Conservation (phyloP, 2,797 vertebrate species). For the Paguma larvata region DNA sequence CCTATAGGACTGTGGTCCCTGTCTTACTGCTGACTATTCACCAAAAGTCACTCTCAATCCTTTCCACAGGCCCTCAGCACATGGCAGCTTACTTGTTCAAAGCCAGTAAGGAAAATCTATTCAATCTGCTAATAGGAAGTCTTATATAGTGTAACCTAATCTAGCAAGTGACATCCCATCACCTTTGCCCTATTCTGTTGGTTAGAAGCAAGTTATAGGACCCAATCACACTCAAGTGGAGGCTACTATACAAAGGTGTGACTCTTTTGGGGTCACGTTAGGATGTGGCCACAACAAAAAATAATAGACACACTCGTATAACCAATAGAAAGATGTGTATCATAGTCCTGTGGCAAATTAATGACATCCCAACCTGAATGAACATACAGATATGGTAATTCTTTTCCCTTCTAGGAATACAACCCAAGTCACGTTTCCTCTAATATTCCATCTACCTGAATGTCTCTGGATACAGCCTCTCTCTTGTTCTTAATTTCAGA, state of each 20-base stretch:
- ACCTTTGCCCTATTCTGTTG: background rate
- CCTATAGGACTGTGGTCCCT: background rate
- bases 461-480: background rate
- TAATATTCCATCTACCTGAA: background rate
- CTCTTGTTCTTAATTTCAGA: slow-evolving; percentile 23
- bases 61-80: background rate
- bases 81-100: background rate
- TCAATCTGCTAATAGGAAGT: background rate
- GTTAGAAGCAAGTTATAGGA: background rate
- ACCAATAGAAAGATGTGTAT: background rate
- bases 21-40: background rate
- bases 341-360: background rate
- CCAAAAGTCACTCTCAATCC: background rate
- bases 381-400: background rate
- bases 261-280: background rate
- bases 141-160: background rate
- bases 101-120: background rate
- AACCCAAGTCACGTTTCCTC: background rate
- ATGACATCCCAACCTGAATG: background rate
- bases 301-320: background rate
- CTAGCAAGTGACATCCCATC: background rate
- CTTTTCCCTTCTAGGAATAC: background rate
- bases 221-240: background rate
- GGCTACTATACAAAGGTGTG: background rate
- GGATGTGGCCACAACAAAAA: background rate